A percentile compares a stretch with the other conserved stretches of the same genome.
phyloP scores from a whole-genome alignment of 1,140 invertebrate species.

The Trichonephila clavipes region DNA sequence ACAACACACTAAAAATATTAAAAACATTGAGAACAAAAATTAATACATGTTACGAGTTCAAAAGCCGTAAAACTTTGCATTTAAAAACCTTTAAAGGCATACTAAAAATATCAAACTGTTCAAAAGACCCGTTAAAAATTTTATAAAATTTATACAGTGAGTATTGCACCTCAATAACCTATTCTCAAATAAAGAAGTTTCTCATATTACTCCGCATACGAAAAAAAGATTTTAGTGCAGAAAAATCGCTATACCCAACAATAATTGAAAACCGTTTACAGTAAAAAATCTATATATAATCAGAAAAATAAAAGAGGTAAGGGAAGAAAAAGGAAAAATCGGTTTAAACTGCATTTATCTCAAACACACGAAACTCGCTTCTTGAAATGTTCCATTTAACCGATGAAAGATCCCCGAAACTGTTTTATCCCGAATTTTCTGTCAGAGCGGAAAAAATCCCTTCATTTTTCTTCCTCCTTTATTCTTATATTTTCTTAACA shows the following conservation, averaged over 20 bases:
- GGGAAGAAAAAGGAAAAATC: background rate
- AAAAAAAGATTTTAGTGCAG: too few species aligned
- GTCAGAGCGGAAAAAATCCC: conserved; percentile 8
- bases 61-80: too few species aligned
- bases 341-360: background rate
- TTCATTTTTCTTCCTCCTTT: background rate
- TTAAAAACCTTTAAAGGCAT: too few species aligned
- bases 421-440: background rate
- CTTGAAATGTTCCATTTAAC: background rate
- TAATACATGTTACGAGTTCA: too few species aligned
- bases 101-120: too few species aligned
- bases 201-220: too few species aligned
- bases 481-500: conserved; percentile 41
- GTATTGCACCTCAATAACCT: too few species aligned
- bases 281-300: background rate
- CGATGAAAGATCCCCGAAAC: conserved; percentile 1
- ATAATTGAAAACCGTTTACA: background rate
- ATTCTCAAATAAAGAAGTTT: too few species aligned
- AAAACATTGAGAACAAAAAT: too few species aligned
- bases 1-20: too few species aligned
- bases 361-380: background rate
- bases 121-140: too few species aligned
- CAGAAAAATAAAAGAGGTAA: background rate
- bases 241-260: background rate
- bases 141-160: too few species aligned